Percentiles rank a stretch among this genome's conserved stretches.
Conservation (phyloP, 2,113 vertebrate species). For the Dicentrarchus labrax region DNA sequence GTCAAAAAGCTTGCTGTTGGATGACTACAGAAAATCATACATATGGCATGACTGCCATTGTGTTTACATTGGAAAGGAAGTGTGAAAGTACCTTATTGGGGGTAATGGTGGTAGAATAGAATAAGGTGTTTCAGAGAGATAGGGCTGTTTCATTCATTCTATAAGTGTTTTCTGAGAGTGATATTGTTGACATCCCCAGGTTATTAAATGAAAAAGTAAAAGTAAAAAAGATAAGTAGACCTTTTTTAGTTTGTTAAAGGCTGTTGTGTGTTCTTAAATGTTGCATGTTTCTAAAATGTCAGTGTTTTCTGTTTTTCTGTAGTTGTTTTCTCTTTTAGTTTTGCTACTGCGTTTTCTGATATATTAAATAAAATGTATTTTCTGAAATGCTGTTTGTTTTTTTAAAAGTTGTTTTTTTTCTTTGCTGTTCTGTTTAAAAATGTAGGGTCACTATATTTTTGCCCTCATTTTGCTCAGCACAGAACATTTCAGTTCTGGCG, state of each 20-base stretch:
- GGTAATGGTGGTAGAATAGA: no score
- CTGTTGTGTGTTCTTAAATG: not conserved
- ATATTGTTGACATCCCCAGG: not conserved
- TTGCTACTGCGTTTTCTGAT: not conserved
- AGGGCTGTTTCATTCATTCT: not conserved
- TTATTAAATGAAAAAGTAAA: not conserved
- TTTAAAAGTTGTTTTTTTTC: not conserved
- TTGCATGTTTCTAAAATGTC: not conserved
- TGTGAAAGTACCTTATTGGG: not conserved
- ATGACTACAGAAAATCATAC: not conserved
- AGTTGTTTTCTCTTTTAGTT: accelerated
- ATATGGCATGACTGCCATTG: not conserved
- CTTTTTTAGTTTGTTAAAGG: not conserved
- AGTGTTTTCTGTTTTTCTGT: not conserved
- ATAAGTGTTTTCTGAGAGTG: not conserved
- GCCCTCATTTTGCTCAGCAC: no score
- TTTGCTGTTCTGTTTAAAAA: no score
- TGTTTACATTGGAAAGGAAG: not conserved
- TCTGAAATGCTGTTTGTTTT: not conserved
- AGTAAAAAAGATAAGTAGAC: not conserved
- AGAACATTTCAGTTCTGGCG: no score
- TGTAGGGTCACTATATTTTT: no score
- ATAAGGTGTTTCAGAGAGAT: not conserved
- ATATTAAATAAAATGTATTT: not conserved
- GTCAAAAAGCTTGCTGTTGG: not conserved